Percentiles rank a stretch among this genome's conserved stretches.
Evolutionary conservation across 2,888 invertebrate species (phyloP).

Genomic region (Agonum fuliginosum): DNA sequence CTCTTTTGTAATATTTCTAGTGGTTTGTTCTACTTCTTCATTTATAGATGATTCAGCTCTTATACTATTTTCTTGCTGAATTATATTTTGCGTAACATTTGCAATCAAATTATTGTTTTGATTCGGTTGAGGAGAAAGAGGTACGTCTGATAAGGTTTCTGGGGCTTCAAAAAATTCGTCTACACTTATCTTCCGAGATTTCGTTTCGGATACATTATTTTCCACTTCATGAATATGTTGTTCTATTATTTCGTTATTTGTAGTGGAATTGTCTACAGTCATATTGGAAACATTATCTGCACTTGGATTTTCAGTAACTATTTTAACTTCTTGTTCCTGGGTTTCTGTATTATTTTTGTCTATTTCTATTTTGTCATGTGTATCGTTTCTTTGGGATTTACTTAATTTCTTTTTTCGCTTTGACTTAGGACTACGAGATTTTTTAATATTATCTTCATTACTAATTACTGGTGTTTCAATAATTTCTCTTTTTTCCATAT

Average conservation of each 20-base stretch:
- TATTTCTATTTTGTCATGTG: slow-evolving; percentile 61
- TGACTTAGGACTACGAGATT: slow-evolving; percentile 52
- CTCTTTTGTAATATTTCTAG: slow-evolving; percentile 2
- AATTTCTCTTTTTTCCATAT: slow-evolving; percentile 51
- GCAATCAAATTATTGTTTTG: slow-evolving; percentile 53
- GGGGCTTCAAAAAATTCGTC: slow-evolving; percentile 46
- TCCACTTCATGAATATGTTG: neutral
- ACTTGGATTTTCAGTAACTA: neutral
- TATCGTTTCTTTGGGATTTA: slow-evolving; percentile 61
- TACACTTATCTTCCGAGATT: slow-evolving; percentile 27
- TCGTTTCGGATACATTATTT: slow-evolving; percentile 3
- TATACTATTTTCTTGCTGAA: slow-evolving; percentile 71
- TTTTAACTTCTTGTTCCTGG: neutral
- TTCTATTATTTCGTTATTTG: slow-evolving; percentile 15
- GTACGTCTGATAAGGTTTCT: slow-evolving; percentile 24
- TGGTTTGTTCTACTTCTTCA: slow-evolving; percentile 59
- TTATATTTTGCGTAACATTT: slow-evolving; percentile 70
- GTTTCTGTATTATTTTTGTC: slow-evolving; percentile 61
- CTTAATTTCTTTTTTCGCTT: slow-evolving; percentile 61
- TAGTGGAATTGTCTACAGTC: neutral
- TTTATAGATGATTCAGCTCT: slow-evolving; percentile 66
- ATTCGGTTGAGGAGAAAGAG: neutral
- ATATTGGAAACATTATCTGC: neutral
- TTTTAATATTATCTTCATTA: slow-evolving; percentile 60
- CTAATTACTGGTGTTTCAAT: neutral